phyloP scores from a whole-genome alignment of 2,888 invertebrate species.

The Pemphredon lugubris region DNA sequence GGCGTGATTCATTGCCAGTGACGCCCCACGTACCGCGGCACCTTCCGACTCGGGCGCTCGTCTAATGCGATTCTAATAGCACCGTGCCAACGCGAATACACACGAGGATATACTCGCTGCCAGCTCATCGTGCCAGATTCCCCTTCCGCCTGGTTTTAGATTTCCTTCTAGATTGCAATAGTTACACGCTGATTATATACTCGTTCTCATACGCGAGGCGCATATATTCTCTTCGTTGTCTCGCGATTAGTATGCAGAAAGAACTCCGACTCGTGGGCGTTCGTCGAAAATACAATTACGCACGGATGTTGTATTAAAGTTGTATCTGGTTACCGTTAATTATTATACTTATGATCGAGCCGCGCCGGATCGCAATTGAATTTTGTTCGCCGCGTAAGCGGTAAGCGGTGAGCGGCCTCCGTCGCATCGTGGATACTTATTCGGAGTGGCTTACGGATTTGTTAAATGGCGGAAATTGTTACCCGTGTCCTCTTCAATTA shows the following conservation, averaged over 20 bases:
- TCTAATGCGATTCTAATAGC: slow-evolving; percentile 69
- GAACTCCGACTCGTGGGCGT: neutral
- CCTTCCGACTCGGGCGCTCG: slow-evolving; percentile 37
- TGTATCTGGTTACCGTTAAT: slow-evolving; percentile 13
- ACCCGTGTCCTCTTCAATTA: neutral
- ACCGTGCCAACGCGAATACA: slow-evolving; percentile 33
- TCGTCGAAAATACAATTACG: slow-evolving; percentile 11
- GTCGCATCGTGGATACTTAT: neutral
- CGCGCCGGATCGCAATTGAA: too few species aligned
- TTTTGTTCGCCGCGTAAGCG: too few species aligned
- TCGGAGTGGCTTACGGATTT: neutral
- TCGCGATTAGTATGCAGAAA: neutral
- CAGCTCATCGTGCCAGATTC: slow-evolving; percentile 37
- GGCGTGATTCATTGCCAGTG: slow-evolving; percentile 59
- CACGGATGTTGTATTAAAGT: neutral
- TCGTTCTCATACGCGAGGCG: slow-evolving; percentile 11
- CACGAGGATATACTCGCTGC: slow-evolving; percentile 22
- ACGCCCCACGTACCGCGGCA: slow-evolving; percentile 31
- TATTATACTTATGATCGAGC: neutral
- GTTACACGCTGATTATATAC: slow-evolving; percentile 46
- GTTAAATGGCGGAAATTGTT: neutral
- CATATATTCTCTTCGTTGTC: neutral
- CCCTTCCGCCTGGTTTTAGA: slow-evolving; percentile 48
- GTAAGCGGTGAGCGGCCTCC: too few species aligned
- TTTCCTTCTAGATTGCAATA: slow-evolving; percentile 38